phyloP scores from a whole-genome alignment of 2,113 vertebrate genomes.

The Serilophus lunatus region DNA sequence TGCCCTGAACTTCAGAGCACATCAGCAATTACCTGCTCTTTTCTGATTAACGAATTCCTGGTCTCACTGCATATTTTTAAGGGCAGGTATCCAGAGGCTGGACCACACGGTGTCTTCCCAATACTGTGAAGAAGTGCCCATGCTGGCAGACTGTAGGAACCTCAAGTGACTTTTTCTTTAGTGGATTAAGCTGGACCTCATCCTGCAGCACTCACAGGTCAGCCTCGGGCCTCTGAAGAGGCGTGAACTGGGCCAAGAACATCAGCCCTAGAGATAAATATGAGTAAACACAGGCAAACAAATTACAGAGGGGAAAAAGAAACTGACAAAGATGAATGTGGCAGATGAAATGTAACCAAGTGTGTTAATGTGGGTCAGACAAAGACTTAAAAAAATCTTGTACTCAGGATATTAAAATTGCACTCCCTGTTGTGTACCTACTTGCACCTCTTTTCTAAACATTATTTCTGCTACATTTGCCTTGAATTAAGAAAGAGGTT shows the following conservation, averaged over 20 bases:
- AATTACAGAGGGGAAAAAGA: background rate
- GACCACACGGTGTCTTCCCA: accelerated
- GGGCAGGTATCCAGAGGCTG: background rate
- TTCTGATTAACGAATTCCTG: background rate
- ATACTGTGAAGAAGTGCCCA: accelerated
- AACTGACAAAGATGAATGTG: background rate
- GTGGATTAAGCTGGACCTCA: background rate
- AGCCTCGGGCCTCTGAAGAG: accelerated
- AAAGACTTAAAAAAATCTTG: constrained; percentile 35
- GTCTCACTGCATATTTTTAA: background rate
- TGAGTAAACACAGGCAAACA: background rate
- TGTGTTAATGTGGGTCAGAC: background rate
- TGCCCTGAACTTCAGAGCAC: background rate
- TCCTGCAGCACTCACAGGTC: accelerated
- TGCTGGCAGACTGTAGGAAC: background rate
- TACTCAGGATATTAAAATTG: constrained; percentile 55
- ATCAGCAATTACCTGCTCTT: background rate
- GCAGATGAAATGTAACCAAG: constrained; percentile 29
- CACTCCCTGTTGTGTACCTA: constrained; percentile 47
- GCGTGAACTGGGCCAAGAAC: background rate
- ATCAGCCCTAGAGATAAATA: background rate
- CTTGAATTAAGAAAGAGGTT: constrained; percentile 58
- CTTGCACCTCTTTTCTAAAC: constrained; percentile 47
- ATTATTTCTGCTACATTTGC: constrained; percentile 66
- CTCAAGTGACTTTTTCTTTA: background rate